Evolutionary conservation across 35 echinoderm and acorn worm genomes (phyloP).

Genomic region (Stichopus chloronotus): DNA sequence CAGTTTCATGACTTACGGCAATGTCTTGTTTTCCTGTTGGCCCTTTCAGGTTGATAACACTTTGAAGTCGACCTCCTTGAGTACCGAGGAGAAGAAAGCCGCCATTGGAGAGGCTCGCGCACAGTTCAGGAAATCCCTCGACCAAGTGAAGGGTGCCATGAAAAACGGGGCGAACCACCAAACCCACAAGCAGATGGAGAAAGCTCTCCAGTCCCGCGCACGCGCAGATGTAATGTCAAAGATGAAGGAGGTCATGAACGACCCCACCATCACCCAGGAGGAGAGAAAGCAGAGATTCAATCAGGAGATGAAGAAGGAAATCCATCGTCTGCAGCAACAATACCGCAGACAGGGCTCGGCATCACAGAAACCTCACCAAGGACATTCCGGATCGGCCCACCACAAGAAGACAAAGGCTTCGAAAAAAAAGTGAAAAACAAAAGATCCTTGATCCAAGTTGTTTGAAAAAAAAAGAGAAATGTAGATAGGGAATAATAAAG

Average conservation of each 20-base stretch:
- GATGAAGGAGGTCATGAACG: slow-evolving; percentile 11
- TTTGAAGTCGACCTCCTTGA: neutral
- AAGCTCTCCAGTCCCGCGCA: slow-evolving; percentile 13
- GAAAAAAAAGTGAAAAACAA: neutral
- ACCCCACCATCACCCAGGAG: neutral
- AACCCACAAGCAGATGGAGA: slow-evolving; percentile 10
- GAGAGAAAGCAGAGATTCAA: slow-evolving; percentile 8
- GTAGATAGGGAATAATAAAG: too few species aligned
- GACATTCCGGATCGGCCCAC: neutral
- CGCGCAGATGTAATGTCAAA: slow-evolving; percentile 38
- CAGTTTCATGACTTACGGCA: too few species aligned
- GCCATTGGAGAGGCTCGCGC: neutral
- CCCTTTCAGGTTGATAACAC: neutral
- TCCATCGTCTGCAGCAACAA: slow-evolving; percentile 18
- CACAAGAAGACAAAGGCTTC: slow-evolving; percentile 10
- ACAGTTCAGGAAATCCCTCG: neutral
- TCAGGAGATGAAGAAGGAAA: slow-evolving; percentile 13
- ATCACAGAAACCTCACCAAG: neutral
- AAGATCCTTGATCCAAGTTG: too few species aligned
- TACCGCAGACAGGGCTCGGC: neutral
- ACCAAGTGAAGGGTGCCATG: neutral
- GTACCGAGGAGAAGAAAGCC: neutral
- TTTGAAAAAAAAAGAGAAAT: too few species aligned
- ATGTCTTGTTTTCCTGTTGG: neutral
- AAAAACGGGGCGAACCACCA: neutral